Conservation (phyloP, 2,797 vertebrate genomes). For the Acanthurus lineatus region DNA sequence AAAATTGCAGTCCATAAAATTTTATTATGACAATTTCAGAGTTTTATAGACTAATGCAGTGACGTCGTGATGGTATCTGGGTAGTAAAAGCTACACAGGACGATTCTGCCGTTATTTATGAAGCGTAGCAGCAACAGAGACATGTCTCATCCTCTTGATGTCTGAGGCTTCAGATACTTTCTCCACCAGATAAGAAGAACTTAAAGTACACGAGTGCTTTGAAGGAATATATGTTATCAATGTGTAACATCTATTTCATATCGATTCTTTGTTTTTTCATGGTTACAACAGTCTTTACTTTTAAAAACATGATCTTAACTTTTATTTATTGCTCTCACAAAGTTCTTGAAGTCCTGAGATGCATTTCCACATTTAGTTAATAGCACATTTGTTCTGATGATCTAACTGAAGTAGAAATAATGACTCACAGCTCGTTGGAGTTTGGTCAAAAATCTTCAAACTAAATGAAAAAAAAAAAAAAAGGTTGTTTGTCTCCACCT, state of each 20-base stretch:
- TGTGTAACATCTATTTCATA: too few relatives aligned
- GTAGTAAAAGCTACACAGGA: conserved; percentile 6
- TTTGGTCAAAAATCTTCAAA: not conserved
- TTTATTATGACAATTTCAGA: conserved; percentile 52
- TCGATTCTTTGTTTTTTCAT: too few relatives aligned
- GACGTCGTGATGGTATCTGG: conserved; percentile 54
- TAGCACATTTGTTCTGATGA: not conserved
- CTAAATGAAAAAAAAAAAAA: not conserved
- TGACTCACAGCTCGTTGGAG: not conserved
- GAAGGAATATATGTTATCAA: too few relatives aligned
- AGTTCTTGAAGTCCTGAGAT: not conserved
- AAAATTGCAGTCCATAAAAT: conserved; percentile 57
- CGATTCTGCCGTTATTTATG: not conserved
- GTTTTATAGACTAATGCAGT: conserved; percentile 50
- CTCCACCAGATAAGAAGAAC: not conserved
- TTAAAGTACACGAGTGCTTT: too few relatives aligned
- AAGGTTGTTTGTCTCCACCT: not conserved
- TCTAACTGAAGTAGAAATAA: not conserved
- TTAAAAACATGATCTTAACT: not conserved
- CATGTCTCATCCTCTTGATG: not conserved
- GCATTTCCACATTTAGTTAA: not conserved
- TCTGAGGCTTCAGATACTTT: not conserved
- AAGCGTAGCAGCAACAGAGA: not conserved
- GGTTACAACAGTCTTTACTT: too few relatives aligned
- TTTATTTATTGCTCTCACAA: not conserved